These are phyloP conservation scores for Xiphophorus couchianus DNA, from an alignment of 2,113 vertebrate species.

Conservation along the genomic window DNA sequence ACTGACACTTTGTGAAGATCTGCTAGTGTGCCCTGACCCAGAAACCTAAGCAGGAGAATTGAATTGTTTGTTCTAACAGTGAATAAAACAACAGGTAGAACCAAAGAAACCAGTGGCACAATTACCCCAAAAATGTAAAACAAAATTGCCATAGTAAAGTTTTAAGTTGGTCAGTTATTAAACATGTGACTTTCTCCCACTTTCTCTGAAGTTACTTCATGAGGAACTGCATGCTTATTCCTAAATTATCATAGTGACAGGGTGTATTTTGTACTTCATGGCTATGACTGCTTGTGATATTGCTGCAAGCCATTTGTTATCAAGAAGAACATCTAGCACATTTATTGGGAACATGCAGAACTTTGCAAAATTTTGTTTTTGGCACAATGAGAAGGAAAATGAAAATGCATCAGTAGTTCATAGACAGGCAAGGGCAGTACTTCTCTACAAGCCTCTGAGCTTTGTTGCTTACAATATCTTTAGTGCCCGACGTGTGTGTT, in stretches of 20 bases:
- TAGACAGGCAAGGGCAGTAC: neutral
- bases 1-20: no score
- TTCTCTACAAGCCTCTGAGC: neutral
- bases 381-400: neutral
- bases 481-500: constrained; percentile 4
- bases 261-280: no score
- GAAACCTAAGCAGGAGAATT: no score
- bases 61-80: no score
- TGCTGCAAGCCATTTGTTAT: neutral
- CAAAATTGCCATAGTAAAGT: neutral
- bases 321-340: neutral
- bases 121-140: neutral
- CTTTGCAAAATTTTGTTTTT: neutral
- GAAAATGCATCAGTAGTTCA: neutral
- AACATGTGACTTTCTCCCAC: neutral
- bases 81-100: neutral
- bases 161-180: neutral
- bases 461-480: constrained; percentile 36
- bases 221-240: neutral
- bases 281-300: no score
- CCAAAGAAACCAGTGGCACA: neutral
- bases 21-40: no score
- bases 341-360: neutral
- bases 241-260: neutral
- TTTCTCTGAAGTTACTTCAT: neutral